phyloP scores from a whole-genome alignment of 1,140 invertebrate genomes.

The Cydia fagiglandana region DNA sequence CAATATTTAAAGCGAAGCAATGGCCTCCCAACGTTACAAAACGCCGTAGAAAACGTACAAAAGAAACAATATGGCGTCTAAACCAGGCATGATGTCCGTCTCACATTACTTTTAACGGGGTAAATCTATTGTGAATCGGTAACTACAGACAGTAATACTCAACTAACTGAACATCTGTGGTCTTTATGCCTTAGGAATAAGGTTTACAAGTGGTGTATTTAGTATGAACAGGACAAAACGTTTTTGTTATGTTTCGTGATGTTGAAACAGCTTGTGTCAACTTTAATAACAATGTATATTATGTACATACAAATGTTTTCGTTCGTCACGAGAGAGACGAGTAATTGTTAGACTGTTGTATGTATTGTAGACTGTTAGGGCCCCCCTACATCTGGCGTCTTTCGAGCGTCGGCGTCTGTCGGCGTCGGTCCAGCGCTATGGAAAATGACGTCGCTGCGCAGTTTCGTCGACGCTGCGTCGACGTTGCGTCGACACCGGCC shows the following conservation, averaged over 20 bases:
- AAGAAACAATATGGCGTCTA: background rate
- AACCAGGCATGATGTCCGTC: background rate
- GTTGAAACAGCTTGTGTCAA: conserved; percentile 13
- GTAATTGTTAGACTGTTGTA: background rate
- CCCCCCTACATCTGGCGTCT: too few relatives aligned
- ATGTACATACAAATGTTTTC: background rate
- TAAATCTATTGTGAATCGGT: background rate
- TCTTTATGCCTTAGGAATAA: too few relatives aligned
- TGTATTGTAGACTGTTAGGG: too few relatives aligned
- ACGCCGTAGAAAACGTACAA: background rate
- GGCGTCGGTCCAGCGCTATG: too few relatives aligned
- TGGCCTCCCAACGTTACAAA: too few relatives aligned
- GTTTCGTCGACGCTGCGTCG: too few relatives aligned
- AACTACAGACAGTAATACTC: background rate
- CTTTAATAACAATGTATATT: conserved; percentile 16
- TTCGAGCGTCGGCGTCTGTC: too few relatives aligned
- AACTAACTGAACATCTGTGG: too few relatives aligned
- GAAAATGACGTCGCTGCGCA: too few relatives aligned
- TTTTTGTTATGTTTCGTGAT: background rate
- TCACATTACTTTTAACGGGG: conserved; percentile 2
- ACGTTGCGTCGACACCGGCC: too few relatives aligned
- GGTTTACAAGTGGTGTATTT: too few relatives aligned
- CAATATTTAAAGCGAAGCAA: too few relatives aligned
- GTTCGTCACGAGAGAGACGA: background rate
- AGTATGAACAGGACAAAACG: background rate